phyloP scores from a whole-genome alignment of 2,113 vertebrate genomes.

The Sardina pilchardus region DNA sequence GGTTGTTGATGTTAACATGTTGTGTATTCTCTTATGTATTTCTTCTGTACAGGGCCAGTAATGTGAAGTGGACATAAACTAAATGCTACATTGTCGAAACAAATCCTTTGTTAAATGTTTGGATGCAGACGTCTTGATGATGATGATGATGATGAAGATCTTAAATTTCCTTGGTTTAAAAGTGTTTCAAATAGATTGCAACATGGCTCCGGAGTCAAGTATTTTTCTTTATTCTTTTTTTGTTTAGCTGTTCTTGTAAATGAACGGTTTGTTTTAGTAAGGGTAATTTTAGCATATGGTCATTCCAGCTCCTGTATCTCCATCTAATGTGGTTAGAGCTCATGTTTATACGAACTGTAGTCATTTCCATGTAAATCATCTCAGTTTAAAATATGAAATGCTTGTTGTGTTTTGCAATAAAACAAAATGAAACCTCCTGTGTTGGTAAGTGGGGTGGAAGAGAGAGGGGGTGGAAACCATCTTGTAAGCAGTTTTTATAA shows the following conservation, averaged over 20 bases:
- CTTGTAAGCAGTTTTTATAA: not conserved
- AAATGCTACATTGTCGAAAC: conserved; percentile 99
- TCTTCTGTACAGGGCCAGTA: conserved; percentile 99
- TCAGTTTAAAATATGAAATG: conserved; percentile 98
- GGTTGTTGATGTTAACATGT: conserved; percentile 96
- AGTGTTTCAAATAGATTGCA: conserved; percentile 95
- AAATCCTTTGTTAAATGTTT: conserved; percentile 99
- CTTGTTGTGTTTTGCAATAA: conserved; percentile 99
- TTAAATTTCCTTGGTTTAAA: conserved; percentile 95
- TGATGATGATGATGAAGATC: conserved; percentile 95
- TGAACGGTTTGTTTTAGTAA: conserved; percentile 99
- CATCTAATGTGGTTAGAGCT: conserved; percentile 95
- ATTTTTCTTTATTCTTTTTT: conserved; percentile 65
- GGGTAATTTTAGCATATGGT: conserved; percentile 92
- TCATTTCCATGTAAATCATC: conserved; percentile 99
- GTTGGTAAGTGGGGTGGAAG: conserved; percentile 94
- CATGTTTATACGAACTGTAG: conserved; percentile 95
- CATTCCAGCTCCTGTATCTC: conserved; percentile 99
- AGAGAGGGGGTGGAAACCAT: conserved; percentile 62
- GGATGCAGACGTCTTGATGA: conserved; percentile 99
- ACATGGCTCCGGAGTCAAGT: conserved; percentile 87
- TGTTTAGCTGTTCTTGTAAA: conserved; percentile 89
- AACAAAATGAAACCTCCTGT: conserved; percentile 99
- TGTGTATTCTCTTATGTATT: conserved; percentile 99
- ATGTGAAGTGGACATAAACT: conserved; percentile 99